Base-by-base conservation (phyloP, 2,113 vertebrate species). In the Hoplias malabaricus region DNA sequence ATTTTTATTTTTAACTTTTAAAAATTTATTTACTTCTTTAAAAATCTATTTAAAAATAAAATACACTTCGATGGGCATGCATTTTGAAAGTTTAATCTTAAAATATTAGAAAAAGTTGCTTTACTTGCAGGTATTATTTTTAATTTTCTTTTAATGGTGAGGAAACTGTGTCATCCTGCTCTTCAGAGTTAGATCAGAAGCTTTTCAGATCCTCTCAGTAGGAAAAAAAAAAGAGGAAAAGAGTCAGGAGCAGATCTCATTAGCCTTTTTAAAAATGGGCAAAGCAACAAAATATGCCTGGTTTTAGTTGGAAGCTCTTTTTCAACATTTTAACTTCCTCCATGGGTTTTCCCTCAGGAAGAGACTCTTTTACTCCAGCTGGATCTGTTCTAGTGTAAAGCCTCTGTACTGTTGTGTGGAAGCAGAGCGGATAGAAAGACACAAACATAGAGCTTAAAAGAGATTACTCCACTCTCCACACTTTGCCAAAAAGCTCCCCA, bases 371-470 rank as follows among this genome's bases (percentile, higher is more conserved):
- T 14, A 38, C 62, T 75, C 59, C 73, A 27, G 42, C 13, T 34
- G 10, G 57, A 65, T 65, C 43, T 25, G 59, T 38, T 25, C 21
- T 38, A 50, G 12, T 50, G 61, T 16, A 27, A 36, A 67, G 38
- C 23, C 13, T n/a, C 10, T 33, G 6, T 23, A 19, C 16, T 69
- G 19, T 0, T 29, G 38, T 11, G 43, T 10, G 21, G 19, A 42
- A 53, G 31, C 36, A 56, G 40, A 63, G 46, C 31, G 42, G 67
- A 66, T 57, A 42, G 69, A 10, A 46, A 80, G 69, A 62, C 50
- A 73, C 14, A 13, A 54, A 75, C 63, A 74, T 34, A 29, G 34
- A 14, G 53, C 23, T 63, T 71, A 76, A 66, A 80, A 50, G 19
- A 70, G 69, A 76, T 76, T 57, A 63, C 53, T 75, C 54, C 16